Evolutionary conservation across 2,113 vertebrate genomes (phyloP), one percentile per base, ranked within the genome.

Genomic region (Chaetodon trifascialis): DNA sequence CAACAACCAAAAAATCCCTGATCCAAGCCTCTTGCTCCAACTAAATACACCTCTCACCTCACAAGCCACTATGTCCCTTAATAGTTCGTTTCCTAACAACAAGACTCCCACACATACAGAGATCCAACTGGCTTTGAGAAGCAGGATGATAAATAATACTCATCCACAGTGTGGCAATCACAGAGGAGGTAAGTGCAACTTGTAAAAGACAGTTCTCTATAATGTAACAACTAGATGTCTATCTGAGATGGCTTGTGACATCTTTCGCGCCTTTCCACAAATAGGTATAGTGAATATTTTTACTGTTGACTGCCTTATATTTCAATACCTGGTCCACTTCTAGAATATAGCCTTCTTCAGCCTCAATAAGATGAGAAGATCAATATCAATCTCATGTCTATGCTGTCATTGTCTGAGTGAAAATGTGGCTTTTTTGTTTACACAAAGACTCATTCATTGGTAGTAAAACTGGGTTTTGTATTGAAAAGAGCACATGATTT

Each of bases 151-250:
- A 14, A 52, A 66, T 66, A 74, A 40, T 5, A 46, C 46, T 66
- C 15, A 80, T 68, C 58, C 82, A 42, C 85, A 87, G 71, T 76
- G 67, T 70, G 70, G 65, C 21, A 73, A 64, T 51, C 62, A 88
- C 62, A 87, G 67, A 68, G 83, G 75, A 92, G 93, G 92, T 94
- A 21, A 84, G 86, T 76, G 19, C 15, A 40, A 38, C 15, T 8
- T 10, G 5, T 10, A 25, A 6, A 30, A 21, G 17, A 56, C n/a
- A 30, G 8, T 19, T 10, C 44, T 58, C 14, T 47, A 7, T 9
- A 7, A 19, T 64, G 5, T 42, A 17, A 52, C 4, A 40, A 30
- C 15, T 9, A 9, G 16, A 65, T 3, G 7, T 25, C 1, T 9
- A 14, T 40, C 34, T 42, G 25, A 19, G n/a, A 40, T 67, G 30